Conservation (phyloP, 2,113 vertebrate genomes). For the Marmota monax region DNA sequence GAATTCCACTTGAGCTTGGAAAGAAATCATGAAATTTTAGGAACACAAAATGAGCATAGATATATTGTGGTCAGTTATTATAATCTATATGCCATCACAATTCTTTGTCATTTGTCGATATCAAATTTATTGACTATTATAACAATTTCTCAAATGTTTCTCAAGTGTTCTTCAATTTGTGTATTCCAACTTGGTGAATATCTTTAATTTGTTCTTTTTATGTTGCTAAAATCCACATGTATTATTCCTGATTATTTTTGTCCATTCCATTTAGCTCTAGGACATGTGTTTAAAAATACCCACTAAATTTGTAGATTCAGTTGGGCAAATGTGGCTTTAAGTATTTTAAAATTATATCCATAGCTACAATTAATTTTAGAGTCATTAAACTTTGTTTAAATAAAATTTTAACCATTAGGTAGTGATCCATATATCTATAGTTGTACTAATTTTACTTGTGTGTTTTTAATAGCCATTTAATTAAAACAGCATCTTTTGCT, state of each 20-base stretch:
- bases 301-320: neutral
- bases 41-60: neutral
- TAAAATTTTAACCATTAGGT: neutral
- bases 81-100: neutral
- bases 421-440: neutral
- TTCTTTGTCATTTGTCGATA: neutral
- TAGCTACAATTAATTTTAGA: neutral
- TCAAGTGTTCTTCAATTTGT: neutral
- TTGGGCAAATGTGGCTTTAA: neutral
- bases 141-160: neutral
- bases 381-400: neutral
- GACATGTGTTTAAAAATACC: neutral
- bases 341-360: neutral
- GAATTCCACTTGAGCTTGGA: neutral
- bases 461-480: neutral
- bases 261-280: neutral
- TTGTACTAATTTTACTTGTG: neutral
- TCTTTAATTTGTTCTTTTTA: neutral
- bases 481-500: neutral
- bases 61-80: neutral
- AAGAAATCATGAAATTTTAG: neutral
- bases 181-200: neutral
- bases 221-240: neutral
- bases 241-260: neutral
- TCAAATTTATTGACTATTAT: neutral